Base-by-base conservation (phyloP, 1,140 invertebrate species). In the Meloidogyne exigua region DNA sequence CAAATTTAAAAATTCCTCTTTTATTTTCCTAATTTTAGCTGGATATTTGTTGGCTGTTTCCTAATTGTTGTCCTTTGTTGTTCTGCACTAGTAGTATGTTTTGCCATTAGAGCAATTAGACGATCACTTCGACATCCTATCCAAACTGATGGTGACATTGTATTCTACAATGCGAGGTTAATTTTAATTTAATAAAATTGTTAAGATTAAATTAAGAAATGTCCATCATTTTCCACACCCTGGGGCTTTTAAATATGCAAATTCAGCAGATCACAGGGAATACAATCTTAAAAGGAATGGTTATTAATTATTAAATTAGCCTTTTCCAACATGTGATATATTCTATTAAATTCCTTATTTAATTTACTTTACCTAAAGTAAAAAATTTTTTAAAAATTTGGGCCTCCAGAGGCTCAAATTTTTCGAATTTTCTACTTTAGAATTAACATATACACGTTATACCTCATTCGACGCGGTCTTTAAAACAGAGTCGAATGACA, bases 1-100 rank as follows among this genome's bases (percentile, higher is more conserved):
- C 2, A 32, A 39, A 39, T 39, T 15, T n/a, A 42, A 44, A 5
- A 18, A 42, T n/a, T 62, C 18, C 13, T 39, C 18, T 28, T 12
- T 9, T 57, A 15, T 42, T 64, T 42, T 11, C 2, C 18, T 32
- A 71, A 25, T 75, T 79, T 77, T 42, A 81, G 80, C 25, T 83
- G 80, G 80, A 73, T 81, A 57, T 68, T 81, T 28, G 81, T 81
- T 23, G 73, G 68, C 21, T 57, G 67, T 32, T 81, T 82, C n/a
- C 65, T 81, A 2, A 18, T 80, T 0, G 72, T 82, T 23, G 77
- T 81, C 9, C 32, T 82, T 15, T 71, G 80, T 26, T 81, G 80
- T 62, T 83, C 81, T 12, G 32, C 71, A n/a, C 42, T 81, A 23
- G 80, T 81, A 23, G 80, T 72, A 9, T 81, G 80, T 69, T 81